Base-by-base conservation (phyloP, 2,113 vertebrate species). In the Poeciliopsis prolifica region DNA sequence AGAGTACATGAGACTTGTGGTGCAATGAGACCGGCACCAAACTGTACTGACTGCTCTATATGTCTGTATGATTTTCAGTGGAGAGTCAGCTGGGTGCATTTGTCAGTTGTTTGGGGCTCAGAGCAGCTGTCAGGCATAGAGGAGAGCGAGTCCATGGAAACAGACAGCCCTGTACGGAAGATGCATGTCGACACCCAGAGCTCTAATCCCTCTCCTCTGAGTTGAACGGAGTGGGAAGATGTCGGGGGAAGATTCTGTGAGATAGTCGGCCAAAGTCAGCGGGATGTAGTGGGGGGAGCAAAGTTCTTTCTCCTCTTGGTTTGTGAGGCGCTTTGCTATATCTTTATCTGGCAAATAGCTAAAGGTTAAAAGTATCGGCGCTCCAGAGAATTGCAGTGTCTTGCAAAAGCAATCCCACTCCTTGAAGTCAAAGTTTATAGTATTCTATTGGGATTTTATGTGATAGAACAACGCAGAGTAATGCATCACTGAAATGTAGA, bases 41-140 rank as follows among this genome's bases (percentile, higher is more conserved):
- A 80, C 68, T 64, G 61, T 66, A 84, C 80, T 74, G 80, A 85
- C 82, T 83, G 70, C 74, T 77, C 80, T 78, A 79, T 83, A 84
- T 80, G 83, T 87, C 81, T 69, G 79, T 75, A 79, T 80, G 86
- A 88, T 88, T 72, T 70, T 80, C 15, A 8, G 40, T 48, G 72
- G 83, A 69, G 31, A 88, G 86, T 82, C 89, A 86, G 85, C 80
- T 81, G 87, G 81, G 84, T 87, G 77, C 42, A 40, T 85, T 88
- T 86, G 84, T 88, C 90, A 89, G 79, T 72, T 81, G 81, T 90
- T 84, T 79, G 73, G 86, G 72, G 76, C 76, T 87, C 72, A 61
- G 78, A 91, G 87, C 86, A 89, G 88, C 90, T 91, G 92, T 91
- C 89, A 91, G 78, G 64, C 78, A 68, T 73, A 8, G 62, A 67